These are phyloP conservation scores for Jacana jacana DNA, from an alignment of 2,113 vertebrate genomes.

Conservation along the genomic window DNA sequence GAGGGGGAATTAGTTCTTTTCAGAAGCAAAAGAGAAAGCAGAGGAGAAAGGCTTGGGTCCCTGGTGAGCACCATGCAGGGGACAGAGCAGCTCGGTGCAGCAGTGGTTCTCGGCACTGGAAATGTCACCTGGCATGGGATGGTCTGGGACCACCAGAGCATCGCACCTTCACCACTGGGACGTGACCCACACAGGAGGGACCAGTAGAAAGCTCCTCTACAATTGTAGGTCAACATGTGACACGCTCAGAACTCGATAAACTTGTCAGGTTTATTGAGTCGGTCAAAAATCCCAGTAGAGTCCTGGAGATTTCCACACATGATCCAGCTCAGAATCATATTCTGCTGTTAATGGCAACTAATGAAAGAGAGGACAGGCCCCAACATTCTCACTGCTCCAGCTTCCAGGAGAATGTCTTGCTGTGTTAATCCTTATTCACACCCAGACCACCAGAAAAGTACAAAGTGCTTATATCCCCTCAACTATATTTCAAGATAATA, in stretches of 20 bases:
- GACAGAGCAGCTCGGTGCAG: background rate
- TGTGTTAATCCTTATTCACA: background rate
- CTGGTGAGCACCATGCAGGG: background rate
- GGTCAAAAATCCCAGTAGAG: background rate
- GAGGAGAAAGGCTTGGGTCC: background rate
- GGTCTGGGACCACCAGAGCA: background rate
- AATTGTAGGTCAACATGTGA: fast-evolving
- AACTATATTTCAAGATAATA: background rate
- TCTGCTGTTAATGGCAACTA: background rate
- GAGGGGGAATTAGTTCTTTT: background rate
- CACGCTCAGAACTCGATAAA: background rate
- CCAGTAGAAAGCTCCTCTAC: background rate
- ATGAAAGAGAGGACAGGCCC: background rate
- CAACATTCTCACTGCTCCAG: background rate
- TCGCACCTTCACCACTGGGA: background rate
- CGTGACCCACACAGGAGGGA: background rate
- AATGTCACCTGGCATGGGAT: background rate
- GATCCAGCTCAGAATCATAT: background rate
- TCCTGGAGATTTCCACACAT: background rate
- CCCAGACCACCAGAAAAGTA: background rate
- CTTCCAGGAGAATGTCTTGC: background rate
- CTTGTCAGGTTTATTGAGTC: background rate
- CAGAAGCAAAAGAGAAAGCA: conserved; percentile 29
- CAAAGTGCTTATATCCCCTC: background rate
- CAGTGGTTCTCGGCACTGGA: background rate